Percentiles rank a stretch among this genome's conserved stretches.
Conservation (phyloP, 2,797 vertebrate species). For the Poeciliopsis gracilis region DNA sequence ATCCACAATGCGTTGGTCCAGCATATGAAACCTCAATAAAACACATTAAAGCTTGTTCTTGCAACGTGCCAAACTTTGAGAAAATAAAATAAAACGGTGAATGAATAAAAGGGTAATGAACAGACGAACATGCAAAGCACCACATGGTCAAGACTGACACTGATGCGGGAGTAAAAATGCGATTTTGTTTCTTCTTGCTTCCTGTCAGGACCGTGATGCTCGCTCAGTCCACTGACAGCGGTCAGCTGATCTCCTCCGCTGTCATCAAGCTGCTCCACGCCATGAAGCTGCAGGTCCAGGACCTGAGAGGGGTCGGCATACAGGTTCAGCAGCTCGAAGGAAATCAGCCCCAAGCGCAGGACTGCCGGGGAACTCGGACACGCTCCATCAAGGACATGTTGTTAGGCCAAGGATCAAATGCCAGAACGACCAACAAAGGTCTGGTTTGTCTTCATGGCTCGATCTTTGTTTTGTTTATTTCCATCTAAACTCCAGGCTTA, state of each 20-base stretch:
- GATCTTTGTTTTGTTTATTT: neutral
- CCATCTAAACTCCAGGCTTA: neutral
- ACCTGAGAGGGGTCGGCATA: conserved; percentile 95
- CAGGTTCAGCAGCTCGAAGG: conserved; percentile 91
- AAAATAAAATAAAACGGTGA: neutral
- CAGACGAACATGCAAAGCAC: neutral
- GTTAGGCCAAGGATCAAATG: conserved; percentile 64
- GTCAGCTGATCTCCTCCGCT: conserved; percentile 88
- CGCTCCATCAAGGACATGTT: conserved; percentile 91
- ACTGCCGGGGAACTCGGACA: conserved; percentile 64
- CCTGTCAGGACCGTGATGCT: conserved; percentile 80
- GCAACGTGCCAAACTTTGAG: neutral
- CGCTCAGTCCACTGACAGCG: conserved; percentile 89
- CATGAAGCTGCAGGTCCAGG: conserved; percentile 92
- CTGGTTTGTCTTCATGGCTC: conserved; percentile 1
- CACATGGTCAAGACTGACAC: neutral
- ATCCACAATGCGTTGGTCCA: neutral
- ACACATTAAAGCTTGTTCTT: neutral
- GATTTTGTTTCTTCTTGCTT: conserved; percentile 8
- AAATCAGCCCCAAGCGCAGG: conserved; percentile 60
- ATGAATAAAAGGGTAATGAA: neutral
- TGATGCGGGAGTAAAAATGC: neutral
- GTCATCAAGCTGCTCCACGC: conserved; percentile 91
- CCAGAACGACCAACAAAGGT: conserved; percentile 49
- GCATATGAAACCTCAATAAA: neutral